These are phyloP conservation scores for Manacus vitellinus DNA, from an alignment of 2,113 vertebrate species.

Conservation along the genomic window DNA sequence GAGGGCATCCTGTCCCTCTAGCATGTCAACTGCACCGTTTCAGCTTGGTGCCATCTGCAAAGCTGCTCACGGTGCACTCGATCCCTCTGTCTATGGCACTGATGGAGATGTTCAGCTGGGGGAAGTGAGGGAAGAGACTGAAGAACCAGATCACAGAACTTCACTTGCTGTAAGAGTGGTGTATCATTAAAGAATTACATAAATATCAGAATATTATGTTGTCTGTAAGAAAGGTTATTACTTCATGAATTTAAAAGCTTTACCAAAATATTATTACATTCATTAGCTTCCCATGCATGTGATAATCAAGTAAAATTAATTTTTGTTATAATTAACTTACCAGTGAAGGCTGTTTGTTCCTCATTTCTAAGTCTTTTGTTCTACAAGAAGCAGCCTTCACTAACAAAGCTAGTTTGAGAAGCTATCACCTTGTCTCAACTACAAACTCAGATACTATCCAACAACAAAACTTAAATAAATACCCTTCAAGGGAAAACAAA, in stretches of 20 bases:
- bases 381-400: background rate
- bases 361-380: background rate
- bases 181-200: background rate
- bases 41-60: background rate
- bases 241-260: background rate
- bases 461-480: background rate
- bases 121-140: background rate
- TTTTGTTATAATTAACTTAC: background rate
- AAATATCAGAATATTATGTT: background rate
- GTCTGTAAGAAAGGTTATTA: background rate
- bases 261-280: background rate
- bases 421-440: rapidly evolving
- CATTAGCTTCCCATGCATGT: background rate
- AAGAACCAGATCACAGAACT: background rate
- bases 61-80: rapidly evolving
- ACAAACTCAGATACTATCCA: background rate
- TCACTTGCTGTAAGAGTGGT: background rate
- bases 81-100: background rate
- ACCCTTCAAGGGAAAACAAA: background rate
- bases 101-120: background rate
- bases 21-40: background rate
- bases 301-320: background rate
- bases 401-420: background rate
- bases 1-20: background rate
- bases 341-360: background rate